phyloP scores from a whole-genome alignment of 2,797 vertebrate species.

The Gymnothorax reevesii region DNA sequence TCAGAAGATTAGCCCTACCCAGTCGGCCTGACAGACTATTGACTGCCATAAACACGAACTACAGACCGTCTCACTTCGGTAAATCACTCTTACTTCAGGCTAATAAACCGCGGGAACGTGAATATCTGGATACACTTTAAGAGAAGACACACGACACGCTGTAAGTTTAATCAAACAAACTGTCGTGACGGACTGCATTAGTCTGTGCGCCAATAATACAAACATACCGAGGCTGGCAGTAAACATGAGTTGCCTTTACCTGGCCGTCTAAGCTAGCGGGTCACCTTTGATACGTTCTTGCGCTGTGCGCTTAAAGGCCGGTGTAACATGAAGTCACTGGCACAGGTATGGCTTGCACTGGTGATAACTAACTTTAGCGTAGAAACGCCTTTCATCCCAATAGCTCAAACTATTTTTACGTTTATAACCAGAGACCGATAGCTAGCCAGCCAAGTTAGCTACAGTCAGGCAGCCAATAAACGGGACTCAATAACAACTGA shows the following conservation, averaged over 20 bases:
- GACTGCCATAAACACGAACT: no score
- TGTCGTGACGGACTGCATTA: background rate
- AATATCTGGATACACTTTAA: no score
- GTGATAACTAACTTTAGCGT: background rate
- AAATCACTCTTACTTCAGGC: no score
- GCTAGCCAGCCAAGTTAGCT: background rate
- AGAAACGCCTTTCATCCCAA: background rate
- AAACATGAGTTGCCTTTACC: background rate
- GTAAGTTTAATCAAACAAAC: no score
- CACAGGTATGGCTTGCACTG: background rate
- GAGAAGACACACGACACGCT: no score
- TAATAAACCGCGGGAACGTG: no score
- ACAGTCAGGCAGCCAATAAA: background rate
- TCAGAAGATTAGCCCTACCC: no score
- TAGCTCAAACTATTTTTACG: background rate
- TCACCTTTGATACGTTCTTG: background rate
- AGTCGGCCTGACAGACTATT: no score
- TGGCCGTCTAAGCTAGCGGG: background rate
- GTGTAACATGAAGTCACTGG: background rate
- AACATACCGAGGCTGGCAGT: background rate
- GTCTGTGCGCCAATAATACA: background rate
- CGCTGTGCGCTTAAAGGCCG: background rate
- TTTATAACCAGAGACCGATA: background rate
- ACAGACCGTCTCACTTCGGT: no score
- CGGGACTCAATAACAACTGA: background rate